Percentiles rank a stretch among this genome's conserved stretches.
These are phyloP conservation scores for Tetramorium bicarinatum DNA, from an alignment of 2,888 invertebrate species.

Conservation along the genomic window DNA sequence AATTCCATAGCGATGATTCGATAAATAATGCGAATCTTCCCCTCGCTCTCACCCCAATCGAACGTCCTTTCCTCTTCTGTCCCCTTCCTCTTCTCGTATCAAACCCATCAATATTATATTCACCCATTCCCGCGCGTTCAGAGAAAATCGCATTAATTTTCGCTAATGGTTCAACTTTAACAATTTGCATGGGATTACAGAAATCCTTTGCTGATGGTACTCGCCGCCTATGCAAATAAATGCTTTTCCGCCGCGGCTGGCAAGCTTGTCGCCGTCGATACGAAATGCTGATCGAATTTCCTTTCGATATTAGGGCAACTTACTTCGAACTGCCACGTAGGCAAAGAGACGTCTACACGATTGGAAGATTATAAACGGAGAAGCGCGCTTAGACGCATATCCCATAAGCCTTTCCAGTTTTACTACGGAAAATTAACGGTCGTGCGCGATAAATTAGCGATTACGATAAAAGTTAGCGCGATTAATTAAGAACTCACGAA, in stretches of 20 bases:
- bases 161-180: constrained; percentile 82
- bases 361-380: constrained; percentile 38
- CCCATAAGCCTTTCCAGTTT: constrained; percentile 15
- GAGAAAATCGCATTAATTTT: constrained; percentile 81
- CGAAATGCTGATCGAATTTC: constrained; percentile 66
- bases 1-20: constrained; percentile 75
- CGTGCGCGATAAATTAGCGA: constrained; percentile 39
- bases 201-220: constrained; percentile 75
- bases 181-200: constrained; percentile 84
- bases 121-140: constrained; percentile 71
- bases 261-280: constrained; percentile 56
- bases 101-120: constrained; percentile 83
- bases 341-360: constrained; percentile 44
- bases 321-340: constrained; percentile 55
- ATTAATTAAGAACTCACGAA: constrained; percentile 43
- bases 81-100: constrained; percentile 74
- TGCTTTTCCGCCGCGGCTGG: constrained; percentile 67
- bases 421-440: constrained; percentile 24
- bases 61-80: constrained; percentile 44
- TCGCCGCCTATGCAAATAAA: constrained; percentile 78
- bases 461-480: constrained; percentile 17
- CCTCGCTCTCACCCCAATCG: constrained; percentile 68
- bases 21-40: constrained; percentile 76
- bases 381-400: constrained; percentile 4
- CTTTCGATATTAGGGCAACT: constrained; percentile 54